These are phyloP conservation scores for Ianthella basta DNA, from an alignment of 37 sponge, comb jelly and placozoan species.

Conservation along the genomic window DNA sequence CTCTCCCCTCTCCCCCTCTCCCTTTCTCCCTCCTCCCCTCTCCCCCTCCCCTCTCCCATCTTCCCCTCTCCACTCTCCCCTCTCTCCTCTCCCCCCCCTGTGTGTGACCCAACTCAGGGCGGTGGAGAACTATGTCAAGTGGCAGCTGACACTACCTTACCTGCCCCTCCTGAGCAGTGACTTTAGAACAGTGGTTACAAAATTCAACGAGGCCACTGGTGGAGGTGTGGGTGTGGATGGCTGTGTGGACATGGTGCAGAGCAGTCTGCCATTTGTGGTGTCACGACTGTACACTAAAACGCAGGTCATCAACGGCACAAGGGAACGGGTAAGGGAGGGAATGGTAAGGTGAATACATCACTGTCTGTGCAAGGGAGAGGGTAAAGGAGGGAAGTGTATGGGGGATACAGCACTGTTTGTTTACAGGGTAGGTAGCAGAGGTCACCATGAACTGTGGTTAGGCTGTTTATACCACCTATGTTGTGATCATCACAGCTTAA, in stretches of 20 bases:
- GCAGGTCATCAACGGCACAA: conserved; percentile 34
- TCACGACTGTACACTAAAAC: conserved; percentile 42
- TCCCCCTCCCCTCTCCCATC: background rate
- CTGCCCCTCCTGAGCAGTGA: conserved; percentile 33
- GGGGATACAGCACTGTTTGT: too few species aligned
- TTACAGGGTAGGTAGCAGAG: too few species aligned
- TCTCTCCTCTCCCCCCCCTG: too few species aligned
- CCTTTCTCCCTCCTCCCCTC: background rate
- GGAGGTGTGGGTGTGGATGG: conserved; percentile 12
- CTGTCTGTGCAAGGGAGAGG: too few species aligned
- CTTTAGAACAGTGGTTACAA: conserved; percentile 20
- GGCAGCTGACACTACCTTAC: conserved; percentile 45
- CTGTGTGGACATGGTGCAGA: conserved; percentile 48
- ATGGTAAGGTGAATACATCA: too few species aligned
- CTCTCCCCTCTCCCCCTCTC: too few species aligned
- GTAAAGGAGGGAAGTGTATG: too few species aligned
- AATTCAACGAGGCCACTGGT: conserved; percentile 38
- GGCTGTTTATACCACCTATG: too few species aligned
- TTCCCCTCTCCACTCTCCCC: background rate
- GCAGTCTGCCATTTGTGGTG: conserved; percentile 53
- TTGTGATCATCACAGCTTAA: background rate
- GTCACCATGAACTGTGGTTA: too few species aligned
- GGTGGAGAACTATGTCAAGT: conserved; percentile 65
- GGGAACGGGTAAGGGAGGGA: conserved; percentile 8
- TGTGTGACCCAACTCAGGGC: conserved; percentile 2